phyloP scores from a whole-genome alignment of 2,888 invertebrate genomes.

The Elysia crispata region DNA sequence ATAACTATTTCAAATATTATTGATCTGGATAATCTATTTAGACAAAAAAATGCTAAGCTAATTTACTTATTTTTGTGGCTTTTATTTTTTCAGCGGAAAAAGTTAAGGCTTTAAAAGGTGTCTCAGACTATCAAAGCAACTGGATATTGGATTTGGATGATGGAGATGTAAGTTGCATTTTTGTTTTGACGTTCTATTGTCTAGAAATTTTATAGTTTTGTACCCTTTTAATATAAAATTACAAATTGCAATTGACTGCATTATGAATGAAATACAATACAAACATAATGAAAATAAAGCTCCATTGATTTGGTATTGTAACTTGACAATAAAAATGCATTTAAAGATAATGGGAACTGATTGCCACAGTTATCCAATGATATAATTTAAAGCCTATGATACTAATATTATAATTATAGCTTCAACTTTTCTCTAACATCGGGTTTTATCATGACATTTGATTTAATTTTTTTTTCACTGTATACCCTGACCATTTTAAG shows the following conservation, averaged over 20 bases:
- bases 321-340: too few species aligned
- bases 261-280: not conserved
- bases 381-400: too few species aligned
- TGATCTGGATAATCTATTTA: too few species aligned
- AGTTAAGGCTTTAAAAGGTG: conserved; percentile 92
- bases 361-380: too few species aligned
- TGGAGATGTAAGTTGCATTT: conserved; percentile 69
- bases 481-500: too few species aligned
- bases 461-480: too few species aligned
- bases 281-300: too few species aligned
- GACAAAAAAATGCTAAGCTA: not conserved
- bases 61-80: not conserved
- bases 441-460: too few species aligned
- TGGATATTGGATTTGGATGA: conserved; percentile 81
- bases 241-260: not conserved
- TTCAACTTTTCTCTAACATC: too few species aligned
- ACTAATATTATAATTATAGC: too few species aligned
- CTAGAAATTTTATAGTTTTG: not conserved
- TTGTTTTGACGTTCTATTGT: not conserved
- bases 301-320: too few species aligned
- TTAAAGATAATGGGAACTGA: too few species aligned
- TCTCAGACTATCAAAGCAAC: conserved; percentile 97
- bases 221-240: not conserved
- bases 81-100: conserved; percentile 71
- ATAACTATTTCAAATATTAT: not conserved